Evolutionary conservation across 2,797 vertebrate species (phyloP).

Genomic region (Buceros bicornis): DNA sequence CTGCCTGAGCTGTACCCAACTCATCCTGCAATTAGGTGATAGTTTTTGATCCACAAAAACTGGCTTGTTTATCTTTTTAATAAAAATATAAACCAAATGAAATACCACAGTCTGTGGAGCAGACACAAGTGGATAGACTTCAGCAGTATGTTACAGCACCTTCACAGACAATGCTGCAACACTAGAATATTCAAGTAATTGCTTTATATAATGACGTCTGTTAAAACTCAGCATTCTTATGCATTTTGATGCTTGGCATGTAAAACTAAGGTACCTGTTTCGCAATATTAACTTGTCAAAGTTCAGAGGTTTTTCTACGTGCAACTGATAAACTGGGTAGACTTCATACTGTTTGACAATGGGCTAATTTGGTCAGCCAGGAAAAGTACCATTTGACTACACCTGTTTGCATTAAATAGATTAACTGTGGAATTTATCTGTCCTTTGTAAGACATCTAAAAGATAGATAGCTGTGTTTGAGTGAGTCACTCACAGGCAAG

Average conservation of each 20-base stretch:
- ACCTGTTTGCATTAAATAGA: not conserved
- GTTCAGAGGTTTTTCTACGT: not conserved
- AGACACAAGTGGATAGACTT: not conserved
- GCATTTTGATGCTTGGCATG: accelerated
- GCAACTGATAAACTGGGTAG: not conserved
- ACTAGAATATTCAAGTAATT: not conserved
- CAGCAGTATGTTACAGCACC: not conserved
- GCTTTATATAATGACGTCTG: not conserved
- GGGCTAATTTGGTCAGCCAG: not conserved
- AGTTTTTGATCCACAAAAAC: not conserved
- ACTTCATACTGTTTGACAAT: not conserved
- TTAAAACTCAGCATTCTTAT: not conserved
- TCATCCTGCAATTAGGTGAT: not conserved
- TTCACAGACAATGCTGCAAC: not conserved
- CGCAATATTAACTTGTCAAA: not conserved
- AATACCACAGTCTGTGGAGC: not conserved
- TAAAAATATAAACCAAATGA: not conserved
- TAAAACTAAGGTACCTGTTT: not conserved
- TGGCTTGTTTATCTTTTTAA: not conserved
- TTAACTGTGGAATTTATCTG: not conserved
- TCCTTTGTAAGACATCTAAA: not conserved
- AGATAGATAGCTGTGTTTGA: not conserved
- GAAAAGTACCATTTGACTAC: not conserved
- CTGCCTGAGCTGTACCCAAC: not conserved
- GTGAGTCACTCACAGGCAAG: not conserved